Evolutionary conservation across 2,888 invertebrate species (phyloP).

Genomic region (Clepsis dumicolana): DNA sequence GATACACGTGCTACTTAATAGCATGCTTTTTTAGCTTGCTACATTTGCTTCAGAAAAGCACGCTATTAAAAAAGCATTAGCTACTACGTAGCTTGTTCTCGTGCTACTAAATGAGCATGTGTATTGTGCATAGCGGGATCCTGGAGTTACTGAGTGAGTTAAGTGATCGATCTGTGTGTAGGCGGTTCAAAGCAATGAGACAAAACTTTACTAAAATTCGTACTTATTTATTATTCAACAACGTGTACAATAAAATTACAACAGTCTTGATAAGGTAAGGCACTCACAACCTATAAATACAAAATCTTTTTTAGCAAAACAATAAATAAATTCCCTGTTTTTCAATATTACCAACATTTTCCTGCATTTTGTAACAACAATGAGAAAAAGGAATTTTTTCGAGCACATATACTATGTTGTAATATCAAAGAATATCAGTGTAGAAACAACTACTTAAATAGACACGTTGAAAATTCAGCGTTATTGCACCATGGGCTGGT

Average conservation of each 20-base stretch:
- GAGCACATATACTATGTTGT: background rate
- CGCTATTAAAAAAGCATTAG: no score
- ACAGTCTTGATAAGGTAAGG: constrained; percentile 64
- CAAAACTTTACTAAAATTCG: constrained; percentile 43
- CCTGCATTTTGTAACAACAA: background rate
- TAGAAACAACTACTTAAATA: background rate
- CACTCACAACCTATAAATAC: constrained; percentile 62
- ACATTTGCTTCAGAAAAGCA: no score
- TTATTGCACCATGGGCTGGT: background rate
- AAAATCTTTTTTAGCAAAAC: background rate
- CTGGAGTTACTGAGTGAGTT: no score
- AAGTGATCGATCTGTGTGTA: no score
- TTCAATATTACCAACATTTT: background rate
- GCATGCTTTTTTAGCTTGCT: no score
- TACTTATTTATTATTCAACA: constrained; percentile 66
- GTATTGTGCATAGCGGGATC: no score
- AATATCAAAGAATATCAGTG: constrained; percentile 16
- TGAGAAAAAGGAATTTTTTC: background rate
- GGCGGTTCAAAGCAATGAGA: constrained; percentile 12
- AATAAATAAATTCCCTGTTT: constrained; percentile 3
- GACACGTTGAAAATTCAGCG: background rate
- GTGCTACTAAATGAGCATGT: no score
- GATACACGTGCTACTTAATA: no score
- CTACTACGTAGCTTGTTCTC: no score
- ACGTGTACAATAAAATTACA: constrained; percentile 62